A percentile compares a stretch with the other conserved stretches of the same genome.
phyloP scores from a whole-genome alignment of 2,113 vertebrate species.

The Anthoscopus minutus region DNA sequence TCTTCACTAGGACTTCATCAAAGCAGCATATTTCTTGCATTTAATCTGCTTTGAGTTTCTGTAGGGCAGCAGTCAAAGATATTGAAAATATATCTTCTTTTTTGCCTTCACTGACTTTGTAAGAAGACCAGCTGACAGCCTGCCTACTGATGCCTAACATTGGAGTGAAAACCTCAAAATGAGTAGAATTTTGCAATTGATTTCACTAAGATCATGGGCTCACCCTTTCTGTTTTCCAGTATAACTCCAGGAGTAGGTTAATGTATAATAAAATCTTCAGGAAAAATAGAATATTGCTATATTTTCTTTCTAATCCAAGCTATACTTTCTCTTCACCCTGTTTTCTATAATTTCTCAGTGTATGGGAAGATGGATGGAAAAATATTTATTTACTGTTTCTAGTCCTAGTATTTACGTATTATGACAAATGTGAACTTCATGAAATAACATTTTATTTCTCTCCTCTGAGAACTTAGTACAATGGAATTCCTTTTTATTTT shows the following conservation, averaged over 20 bases:
- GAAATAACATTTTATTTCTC: neutral
- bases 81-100: neutral
- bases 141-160: neutral
- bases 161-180: neutral
- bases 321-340: neutral
- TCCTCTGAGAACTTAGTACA: neutral
- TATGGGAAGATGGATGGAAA: neutral
- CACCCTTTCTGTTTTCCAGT: neutral
- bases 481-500: neutral
- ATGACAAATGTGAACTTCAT: neutral
- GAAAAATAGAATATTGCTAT: neutral
- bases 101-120: neutral
- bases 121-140: neutral
- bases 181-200: neutral
- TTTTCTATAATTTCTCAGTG: neutral
- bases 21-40: neutral
- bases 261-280: neutral
- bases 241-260: neutral
- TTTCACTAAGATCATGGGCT: neutral
- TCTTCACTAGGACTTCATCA: neutral
- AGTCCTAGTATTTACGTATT: neutral
- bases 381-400: neutral
- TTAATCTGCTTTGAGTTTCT: neutral
- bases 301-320: neutral
- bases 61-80: neutral